A percentile compares a stretch with the other conserved stretches of the same genome.
Conservation (phyloP, 2,888 invertebrate genomes). For the Cerceris rybyensis region DNA sequence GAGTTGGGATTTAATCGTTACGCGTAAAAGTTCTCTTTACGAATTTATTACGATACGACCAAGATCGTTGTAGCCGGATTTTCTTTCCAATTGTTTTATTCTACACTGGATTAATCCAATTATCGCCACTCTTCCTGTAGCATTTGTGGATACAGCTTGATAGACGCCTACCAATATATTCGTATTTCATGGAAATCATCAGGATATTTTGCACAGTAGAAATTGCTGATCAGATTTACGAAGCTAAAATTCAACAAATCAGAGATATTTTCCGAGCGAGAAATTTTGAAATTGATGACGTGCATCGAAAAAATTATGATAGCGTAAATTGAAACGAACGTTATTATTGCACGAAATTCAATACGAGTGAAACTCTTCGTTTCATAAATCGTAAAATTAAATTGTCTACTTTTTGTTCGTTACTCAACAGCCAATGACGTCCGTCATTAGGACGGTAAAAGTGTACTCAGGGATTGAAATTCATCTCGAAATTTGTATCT, state of each 20-base stretch:
- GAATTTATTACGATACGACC: conserved; percentile 40
- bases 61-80: background rate
- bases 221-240: background rate
- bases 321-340: too few relatives aligned
- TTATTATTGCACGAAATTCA: too few relatives aligned
- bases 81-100: background rate
- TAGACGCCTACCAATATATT: conserved; percentile 7
- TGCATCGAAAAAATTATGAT: too few relatives aligned
- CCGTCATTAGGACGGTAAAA: too few relatives aligned
- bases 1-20: conserved; percentile 50
- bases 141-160: background rate
- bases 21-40: conserved; percentile 30
- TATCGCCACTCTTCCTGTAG: too few relatives aligned
- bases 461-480: too few relatives aligned
- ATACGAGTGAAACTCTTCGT: too few relatives aligned
- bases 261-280: background rate
- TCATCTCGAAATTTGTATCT: too few relatives aligned
- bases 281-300: background rate
- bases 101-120: background rate
- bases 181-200: background rate
- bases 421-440: too few relatives aligned
- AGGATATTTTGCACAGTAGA: background rate
- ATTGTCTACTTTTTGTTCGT: too few relatives aligned
- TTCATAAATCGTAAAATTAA: too few relatives aligned
- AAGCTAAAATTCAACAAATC: background rate